A percentile compares a stretch with the other conserved stretches of the same genome.
Evolutionary conservation across 2,113 vertebrate genomes (phyloP).

Genomic region (Archocentrus centrarchus): DNA sequence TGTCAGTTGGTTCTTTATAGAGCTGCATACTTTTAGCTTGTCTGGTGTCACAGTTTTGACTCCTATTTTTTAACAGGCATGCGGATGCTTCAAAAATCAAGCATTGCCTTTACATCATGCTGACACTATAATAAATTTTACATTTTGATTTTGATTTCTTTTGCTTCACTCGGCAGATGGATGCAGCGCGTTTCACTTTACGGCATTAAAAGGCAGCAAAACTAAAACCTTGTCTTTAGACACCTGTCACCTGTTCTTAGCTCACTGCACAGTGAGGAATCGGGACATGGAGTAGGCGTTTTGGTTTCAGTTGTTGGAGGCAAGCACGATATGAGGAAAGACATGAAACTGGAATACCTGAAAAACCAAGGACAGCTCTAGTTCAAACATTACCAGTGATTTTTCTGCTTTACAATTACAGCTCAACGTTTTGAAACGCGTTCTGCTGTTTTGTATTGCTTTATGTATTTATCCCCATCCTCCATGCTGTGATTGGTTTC

Average conservation of each 20-base stretch:
- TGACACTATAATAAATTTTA: neutral
- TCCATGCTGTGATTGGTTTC: neutral
- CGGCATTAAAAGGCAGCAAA: neutral
- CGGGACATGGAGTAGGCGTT: neutral
- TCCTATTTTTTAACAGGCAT: neutral
- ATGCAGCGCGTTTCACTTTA: neutral
- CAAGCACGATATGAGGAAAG: neutral
- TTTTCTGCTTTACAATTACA: neutral
- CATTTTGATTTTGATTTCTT: neutral
- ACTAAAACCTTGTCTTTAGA: neutral
- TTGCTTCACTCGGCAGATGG: neutral
- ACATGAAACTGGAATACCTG: neutral
- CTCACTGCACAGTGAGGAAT: neutral
- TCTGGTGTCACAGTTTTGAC: neutral
- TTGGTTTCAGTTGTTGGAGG: neutral
- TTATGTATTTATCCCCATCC: rapidly evolving
- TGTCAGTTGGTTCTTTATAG: neutral
- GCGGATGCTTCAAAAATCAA: neutral
- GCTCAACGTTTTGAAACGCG: neutral
- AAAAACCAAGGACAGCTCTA: neutral
- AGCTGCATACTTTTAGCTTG: neutral
- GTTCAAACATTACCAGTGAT: neutral
- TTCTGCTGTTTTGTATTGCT: constrained; percentile 3
- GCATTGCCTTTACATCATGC: neutral
- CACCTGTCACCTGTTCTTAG: neutral